phyloP scores from a whole-genome alignment of 2,113 vertebrate species.

The Baryphthengus martii region DNA sequence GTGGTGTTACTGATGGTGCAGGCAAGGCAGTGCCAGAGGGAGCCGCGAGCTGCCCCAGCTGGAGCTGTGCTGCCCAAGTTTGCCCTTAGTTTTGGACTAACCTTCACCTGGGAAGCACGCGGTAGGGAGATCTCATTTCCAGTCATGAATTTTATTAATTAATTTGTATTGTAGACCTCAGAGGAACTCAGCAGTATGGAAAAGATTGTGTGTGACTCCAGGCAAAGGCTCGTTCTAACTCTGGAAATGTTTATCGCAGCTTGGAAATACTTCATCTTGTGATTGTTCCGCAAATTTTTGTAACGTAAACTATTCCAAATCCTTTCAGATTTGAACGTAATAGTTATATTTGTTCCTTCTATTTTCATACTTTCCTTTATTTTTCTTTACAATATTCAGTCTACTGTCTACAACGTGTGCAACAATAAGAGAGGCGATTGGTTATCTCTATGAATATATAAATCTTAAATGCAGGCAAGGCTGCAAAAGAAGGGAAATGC shows the following conservation, averaged over 20 bases:
- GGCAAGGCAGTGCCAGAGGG: not conserved
- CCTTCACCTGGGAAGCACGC: not conserved
- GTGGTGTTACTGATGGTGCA: not conserved
- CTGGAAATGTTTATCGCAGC: not conserved
- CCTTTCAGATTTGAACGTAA: not conserved
- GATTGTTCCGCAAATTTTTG: not conserved
- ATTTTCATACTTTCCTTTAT: not conserved
- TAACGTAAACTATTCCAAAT: not conserved
- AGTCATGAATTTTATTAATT: not conserved
- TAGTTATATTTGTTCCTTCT: not conserved
- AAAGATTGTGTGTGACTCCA: not conserved
- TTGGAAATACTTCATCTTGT: not conserved
- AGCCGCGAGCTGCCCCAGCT: not conserved
- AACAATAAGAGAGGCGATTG: not conserved
- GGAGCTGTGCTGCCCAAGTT: not conserved
- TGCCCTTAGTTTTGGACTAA: rapidly evolving
- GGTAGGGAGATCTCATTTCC: not conserved
- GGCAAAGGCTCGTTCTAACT: not conserved
- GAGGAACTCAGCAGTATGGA: not conserved
- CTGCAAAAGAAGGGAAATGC: not conserved
- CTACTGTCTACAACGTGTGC: not conserved
- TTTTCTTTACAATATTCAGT: not conserved
- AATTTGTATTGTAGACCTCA: not conserved
- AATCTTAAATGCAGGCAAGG: not conserved
- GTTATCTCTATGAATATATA: not conserved